These are phyloP conservation scores for Bolborhynchus lineola DNA, from an alignment of 2,113 vertebrate genomes.

Conservation along the genomic window DNA sequence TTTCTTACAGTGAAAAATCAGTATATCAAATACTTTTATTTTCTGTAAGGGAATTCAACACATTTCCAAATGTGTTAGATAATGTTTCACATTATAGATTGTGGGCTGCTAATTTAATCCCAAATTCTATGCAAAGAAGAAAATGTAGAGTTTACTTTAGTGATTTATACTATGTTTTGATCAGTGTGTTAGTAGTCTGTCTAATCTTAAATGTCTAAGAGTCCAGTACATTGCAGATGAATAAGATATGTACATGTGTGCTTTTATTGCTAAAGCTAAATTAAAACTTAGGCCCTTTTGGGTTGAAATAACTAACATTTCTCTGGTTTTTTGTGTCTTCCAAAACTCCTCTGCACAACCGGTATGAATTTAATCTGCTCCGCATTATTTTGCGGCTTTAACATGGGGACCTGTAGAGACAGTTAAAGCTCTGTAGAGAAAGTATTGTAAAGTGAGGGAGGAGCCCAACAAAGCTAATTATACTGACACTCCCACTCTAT, in stretches of 20 bases:
- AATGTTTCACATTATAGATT: background rate
- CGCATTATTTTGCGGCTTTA: slow-evolving; percentile 60
- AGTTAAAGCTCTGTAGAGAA: slow-evolving; percentile 38
- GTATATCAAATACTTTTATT: background rate
- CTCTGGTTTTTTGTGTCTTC: background rate
- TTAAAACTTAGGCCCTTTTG: slow-evolving; percentile 17
- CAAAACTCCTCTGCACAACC: background rate
- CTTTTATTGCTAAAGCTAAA: slow-evolving; percentile 34
- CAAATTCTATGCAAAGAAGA: background rate
- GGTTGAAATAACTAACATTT: background rate
- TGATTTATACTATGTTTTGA: slow-evolving; percentile 32
- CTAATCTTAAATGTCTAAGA: background rate
- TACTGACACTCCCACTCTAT: slow-evolving; percentile 69
- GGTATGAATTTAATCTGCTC: slow-evolving; percentile 30
- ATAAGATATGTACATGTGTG: background rate
- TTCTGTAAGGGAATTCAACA: background rate
- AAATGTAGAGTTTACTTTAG: background rate
- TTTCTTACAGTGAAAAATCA: background rate
- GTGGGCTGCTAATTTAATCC: slow-evolving; percentile 12
- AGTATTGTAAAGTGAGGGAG: slow-evolving; percentile 57
- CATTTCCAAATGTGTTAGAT: background rate
- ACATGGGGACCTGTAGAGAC: slow-evolving; percentile 52
- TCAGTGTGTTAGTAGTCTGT: background rate
- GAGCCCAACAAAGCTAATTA: slow-evolving; percentile 73
- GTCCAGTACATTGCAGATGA: background rate